phyloP scores from a whole-genome alignment of 2,888 invertebrate species.

The Melieria crassipennis region DNA sequence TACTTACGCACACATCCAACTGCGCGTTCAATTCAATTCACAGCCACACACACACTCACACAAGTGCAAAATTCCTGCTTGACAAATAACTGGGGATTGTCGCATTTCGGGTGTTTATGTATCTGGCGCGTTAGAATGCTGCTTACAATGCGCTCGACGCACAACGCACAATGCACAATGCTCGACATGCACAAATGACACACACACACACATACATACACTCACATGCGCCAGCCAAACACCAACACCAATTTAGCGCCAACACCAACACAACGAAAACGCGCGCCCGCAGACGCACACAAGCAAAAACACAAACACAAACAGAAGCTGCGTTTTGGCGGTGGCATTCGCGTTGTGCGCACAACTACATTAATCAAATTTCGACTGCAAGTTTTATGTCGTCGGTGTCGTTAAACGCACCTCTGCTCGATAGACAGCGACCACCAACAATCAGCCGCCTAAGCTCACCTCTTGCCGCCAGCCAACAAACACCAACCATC shows the following conservation, averaged over 20 bases:
- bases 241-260: slow-evolving; percentile 16
- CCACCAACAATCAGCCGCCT: neutral
- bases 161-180: neutral
- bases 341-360: slow-evolving; percentile 11
- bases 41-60: too few species aligned
- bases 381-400: neutral
- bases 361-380: slow-evolving; percentile 35
- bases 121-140: neutral
- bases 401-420: neutral
- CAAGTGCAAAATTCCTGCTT: slow-evolving; percentile 13
- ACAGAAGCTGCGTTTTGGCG: neutral
- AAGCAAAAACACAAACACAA: slow-evolving; percentile 9
- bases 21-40: too few species aligned
- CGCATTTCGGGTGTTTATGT: slow-evolving; percentile 5
- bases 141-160: neutral
- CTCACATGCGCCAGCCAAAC: neutral
- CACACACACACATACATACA: neutral
- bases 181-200: neutral
- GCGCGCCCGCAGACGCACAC: slow-evolving; percentile 15
- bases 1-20: too few species aligned
- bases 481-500: too few species aligned
- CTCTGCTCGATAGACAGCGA: slow-evolving; percentile 15
- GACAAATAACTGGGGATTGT: slow-evolving; percentile 26
- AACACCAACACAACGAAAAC: slow-evolving; percentile 7
- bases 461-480: too few species aligned